Conservation (phyloP, 2,113 vertebrate species). For the Rhynchopsitta pachyrhyncha region DNA sequence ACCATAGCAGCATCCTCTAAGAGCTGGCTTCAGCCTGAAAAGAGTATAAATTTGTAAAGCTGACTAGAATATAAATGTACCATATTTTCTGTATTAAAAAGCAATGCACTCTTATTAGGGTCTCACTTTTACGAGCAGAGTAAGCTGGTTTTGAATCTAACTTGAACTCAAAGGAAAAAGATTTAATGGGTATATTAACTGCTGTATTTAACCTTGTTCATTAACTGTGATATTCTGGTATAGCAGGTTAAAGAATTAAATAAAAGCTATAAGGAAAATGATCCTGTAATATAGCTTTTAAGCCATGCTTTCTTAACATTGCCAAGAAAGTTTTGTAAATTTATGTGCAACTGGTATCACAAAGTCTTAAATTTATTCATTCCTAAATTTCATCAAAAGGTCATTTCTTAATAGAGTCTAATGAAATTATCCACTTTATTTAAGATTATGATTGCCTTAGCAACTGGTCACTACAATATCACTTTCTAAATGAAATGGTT, state of each 20-base stretch:
- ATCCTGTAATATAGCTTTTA: neutral
- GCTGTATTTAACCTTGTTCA: neutral
- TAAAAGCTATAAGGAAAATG: neutral
- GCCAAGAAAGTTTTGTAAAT: neutral
- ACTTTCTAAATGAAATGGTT: neutral
- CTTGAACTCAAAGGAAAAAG: neutral
- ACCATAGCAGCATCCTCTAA: rapidly evolving
- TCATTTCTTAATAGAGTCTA: neutral
- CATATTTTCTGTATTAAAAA: neutral
- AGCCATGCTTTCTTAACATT: neutral
- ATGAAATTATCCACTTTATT: neutral
- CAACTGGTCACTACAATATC: neutral
- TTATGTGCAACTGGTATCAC: neutral
- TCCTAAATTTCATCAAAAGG: neutral
- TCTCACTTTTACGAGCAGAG: neutral
- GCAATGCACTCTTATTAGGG: neutral
- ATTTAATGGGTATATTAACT: neutral
- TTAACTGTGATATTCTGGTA: neutral
- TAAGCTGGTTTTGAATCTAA: neutral
- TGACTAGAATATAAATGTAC: neutral
- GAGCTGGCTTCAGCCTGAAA: neutral
- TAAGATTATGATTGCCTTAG: neutral
- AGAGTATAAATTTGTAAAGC: neutral
- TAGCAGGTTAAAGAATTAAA: neutral
- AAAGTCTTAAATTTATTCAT: neutral